Evolutionary conservation across 2,113 vertebrate genomes (phyloP).

Genomic region (Spheniscus mendiculus): DNA sequence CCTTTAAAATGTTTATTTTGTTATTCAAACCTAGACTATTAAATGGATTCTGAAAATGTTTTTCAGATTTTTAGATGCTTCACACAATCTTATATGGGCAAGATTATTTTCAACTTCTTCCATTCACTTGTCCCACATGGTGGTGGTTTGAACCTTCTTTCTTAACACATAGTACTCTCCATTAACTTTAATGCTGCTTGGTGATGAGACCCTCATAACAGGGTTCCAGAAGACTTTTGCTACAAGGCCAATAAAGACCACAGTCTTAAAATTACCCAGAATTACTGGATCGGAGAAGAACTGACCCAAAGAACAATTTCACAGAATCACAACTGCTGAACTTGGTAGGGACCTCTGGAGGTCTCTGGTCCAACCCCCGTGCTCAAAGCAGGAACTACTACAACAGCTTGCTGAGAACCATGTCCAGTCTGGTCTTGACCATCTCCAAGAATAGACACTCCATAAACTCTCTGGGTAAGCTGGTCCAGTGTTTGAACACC

Average conservation of each 20-base stretch:
- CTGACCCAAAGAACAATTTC: neutral
- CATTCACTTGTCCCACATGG: neutral
- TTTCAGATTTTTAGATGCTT: neutral
- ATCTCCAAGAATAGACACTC: neutral
- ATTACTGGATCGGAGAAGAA: neutral
- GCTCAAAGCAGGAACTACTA: neutral
- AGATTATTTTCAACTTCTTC: neutral
- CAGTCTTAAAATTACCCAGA: neutral
- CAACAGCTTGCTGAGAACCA: neutral
- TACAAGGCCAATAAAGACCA: neutral
- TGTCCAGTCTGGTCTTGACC: neutral
- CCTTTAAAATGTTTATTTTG: neutral
- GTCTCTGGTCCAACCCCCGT: neutral
- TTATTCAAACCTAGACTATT: neutral
- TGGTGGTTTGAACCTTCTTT: neutral
- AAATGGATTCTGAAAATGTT: neutral
- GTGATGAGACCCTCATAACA: neutral
- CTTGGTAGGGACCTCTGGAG: neutral
- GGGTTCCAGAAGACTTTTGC: neutral
- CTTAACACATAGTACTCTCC: neutral
- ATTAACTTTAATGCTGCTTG: neutral
- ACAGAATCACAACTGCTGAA: neutral
- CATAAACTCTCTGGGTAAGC: neutral
- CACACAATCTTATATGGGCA: neutral
- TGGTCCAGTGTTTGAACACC: neutral